Evolutionary conservation across 2,113 vertebrate genomes (phyloP), one percentile per base, ranked within the genome.

Genomic region (Tachuris rubrigastra): DNA sequence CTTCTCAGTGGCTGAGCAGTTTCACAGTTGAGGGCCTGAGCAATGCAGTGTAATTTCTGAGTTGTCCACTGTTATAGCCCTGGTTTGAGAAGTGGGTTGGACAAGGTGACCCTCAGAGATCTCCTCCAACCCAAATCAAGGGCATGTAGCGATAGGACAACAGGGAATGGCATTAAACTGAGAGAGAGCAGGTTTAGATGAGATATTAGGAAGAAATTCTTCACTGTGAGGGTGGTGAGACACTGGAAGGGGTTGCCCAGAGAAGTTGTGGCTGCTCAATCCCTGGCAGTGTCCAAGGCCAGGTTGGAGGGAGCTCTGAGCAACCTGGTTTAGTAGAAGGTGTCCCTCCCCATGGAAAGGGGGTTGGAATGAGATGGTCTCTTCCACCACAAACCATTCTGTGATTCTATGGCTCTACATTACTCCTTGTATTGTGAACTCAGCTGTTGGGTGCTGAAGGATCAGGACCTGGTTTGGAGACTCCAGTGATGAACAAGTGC

Each of bases 281-380:
- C 31, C 14, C 31, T 84, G 63, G 41, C 7, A 55, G 14, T 49
- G 25, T 4, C 21, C 41, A 69, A 41, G 30, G n/a, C 16, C 69
- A 60, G 53, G 46, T 1, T 75, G 46, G 53, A n/a, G 0, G 0
- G 20, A 13, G 13, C n/a, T 83, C 46, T n/a, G 47, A 62, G 17
- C 25, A 69, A 0, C 9, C 41, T 83, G 62, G 47, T 17, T 8
- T 1, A 4, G 30, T 77, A 63, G 31, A 0, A 90, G 11, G 30
- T 69, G 39, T 47, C 46, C 14, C 13, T 31, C 2, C 1, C 2
- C 24, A 12, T 17, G 20, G 14, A 14, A 76, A 18, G 14, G 16
- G 16, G 8, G 2, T 31, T 65, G 35, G 41, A 20, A 69, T 9
- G 0, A 14, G 31, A 20, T 42, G 17, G 14, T 62, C 10, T 6